Conservation (phyloP, 2,888 invertebrate species). For the Tribolium freemani region DNA sequence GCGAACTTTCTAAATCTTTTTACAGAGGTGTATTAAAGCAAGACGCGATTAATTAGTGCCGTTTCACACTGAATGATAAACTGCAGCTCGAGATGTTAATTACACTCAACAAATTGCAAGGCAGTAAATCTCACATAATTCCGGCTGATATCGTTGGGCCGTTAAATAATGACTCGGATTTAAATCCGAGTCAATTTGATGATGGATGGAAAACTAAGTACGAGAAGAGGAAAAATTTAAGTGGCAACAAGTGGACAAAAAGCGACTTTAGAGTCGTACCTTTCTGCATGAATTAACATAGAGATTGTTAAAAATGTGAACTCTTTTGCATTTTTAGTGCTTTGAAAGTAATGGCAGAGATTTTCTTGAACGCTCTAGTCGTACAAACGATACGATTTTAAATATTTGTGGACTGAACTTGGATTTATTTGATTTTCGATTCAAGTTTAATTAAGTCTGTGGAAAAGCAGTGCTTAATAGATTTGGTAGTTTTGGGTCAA, state of each 20-base stretch:
- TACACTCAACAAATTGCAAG: constrained; percentile 62
- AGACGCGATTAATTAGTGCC: constrained; percentile 55
- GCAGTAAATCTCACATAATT: constrained; percentile 58
- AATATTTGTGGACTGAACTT: background rate
- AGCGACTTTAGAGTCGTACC: background rate
- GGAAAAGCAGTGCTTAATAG: constrained; percentile 14
- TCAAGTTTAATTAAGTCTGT: background rate
- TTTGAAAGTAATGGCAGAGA: background rate
- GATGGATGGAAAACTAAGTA: constrained; percentile 8
- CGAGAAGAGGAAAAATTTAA: background rate
- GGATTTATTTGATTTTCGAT: background rate
- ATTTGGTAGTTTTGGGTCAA: constrained; percentile 34
- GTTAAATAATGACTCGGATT: constrained; percentile 45
- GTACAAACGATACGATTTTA: background rate
- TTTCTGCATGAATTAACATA: background rate
- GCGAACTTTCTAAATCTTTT: constrained; percentile 47
- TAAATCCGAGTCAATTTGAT: constrained; percentile 25
- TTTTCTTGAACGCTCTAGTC: background rate
- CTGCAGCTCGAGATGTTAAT: constrained; percentile 60
- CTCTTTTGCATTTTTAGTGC: background rate
- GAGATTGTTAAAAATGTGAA: background rate
- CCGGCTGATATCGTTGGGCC: constrained; percentile 53
- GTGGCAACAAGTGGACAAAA: background rate
- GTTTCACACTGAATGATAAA: constrained; percentile 56
- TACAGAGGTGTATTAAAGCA: constrained; percentile 48